A percentile compares a stretch with the other conserved stretches of the same genome.
Evolutionary conservation across 2,888 invertebrate genomes (phyloP).

Genomic region (Lampropteryx suffumata): DNA sequence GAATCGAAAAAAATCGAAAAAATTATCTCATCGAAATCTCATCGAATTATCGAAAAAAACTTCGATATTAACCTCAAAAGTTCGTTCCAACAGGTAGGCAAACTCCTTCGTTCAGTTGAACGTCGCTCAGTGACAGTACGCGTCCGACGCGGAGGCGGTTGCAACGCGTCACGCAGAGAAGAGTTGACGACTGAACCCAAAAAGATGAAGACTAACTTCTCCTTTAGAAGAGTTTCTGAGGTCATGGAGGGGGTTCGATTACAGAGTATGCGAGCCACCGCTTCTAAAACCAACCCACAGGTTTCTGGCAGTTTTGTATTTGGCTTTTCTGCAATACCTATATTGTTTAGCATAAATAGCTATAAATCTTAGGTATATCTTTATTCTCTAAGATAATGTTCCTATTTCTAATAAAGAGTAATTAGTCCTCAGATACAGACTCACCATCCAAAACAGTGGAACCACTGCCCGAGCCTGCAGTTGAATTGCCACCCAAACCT

Average conservation of each 20-base stretch:
- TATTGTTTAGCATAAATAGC: no score
- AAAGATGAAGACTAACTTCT: conserved; percentile 68
- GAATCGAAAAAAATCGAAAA: no score
- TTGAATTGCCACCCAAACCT: conserved; percentile 66
- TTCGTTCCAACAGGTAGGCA: conserved; percentile 56
- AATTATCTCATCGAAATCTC: neutral
- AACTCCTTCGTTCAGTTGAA: conserved; percentile 68
- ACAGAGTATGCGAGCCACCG: conserved; percentile 68
- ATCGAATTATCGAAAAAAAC: no score
- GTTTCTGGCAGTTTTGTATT: conserved; percentile 30
- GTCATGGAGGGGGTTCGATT: conserved; percentile 78
- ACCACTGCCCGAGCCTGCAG: conserved; percentile 54
- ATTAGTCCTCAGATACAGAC: conserved; percentile 61
- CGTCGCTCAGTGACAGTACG: conserved; percentile 75
- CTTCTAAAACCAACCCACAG: conserved; percentile 60
- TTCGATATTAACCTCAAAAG: neutral
- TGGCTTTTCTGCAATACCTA: no score
- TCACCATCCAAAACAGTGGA: conserved; percentile 64
- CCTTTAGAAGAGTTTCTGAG: conserved; percentile 76
- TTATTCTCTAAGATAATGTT: no score
- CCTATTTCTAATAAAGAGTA: neutral
- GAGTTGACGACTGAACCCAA: conserved; percentile 47
- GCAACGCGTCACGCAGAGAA: conserved; percentile 41
- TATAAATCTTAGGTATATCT: no score
- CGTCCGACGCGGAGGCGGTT: conserved; percentile 71